These are phyloP conservation scores for Eupsilia transversa DNA, from an alignment of 2,888 invertebrate species.

Conservation along the genomic window DNA sequence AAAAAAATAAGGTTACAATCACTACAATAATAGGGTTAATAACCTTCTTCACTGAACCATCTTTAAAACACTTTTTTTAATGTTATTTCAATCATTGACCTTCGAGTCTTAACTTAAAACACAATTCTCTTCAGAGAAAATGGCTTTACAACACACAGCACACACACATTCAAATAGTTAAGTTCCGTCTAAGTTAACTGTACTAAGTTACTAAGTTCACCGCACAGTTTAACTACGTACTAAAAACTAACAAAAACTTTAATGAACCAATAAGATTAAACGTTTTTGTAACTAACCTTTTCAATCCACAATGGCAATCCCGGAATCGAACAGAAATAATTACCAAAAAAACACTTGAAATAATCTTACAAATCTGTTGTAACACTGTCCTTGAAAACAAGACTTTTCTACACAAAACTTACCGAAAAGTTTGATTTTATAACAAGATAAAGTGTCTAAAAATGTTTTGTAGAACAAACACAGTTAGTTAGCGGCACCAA, in stretches of 20 bases:
- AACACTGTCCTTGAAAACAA: conserved; percentile 82
- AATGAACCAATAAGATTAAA: conserved; percentile 43
- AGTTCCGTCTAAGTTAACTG: conserved; percentile 65
- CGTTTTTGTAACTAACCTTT: conserved; percentile 70
- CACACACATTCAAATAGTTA: conserved; percentile 48
- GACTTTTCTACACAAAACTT: conserved; percentile 74
- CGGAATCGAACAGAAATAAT: conserved; percentile 80
- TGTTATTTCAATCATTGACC: conserved; percentile 37
- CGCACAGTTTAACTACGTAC: conserved; percentile 40
- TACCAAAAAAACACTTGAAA: conserved; percentile 74
- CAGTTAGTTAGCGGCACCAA: conserved; percentile 78
- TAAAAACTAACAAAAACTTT: conserved; percentile 46
- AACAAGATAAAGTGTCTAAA: conserved; percentile 34
- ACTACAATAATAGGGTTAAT: conserved; percentile 41
- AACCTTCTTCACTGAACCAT: conserved; percentile 36
- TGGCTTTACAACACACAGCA: conserved; percentile 35
- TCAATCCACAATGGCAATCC: conserved; percentile 78
- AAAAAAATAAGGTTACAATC: conserved; percentile 48
- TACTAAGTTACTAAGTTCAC: conserved; percentile 62
- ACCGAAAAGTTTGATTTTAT: conserved; percentile 61
- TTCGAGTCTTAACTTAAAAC: conserved; percentile 46
- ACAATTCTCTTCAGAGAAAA: conserved; percentile 58
- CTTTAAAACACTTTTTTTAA: conserved; percentile 15
- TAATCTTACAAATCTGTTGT: conserved; percentile 76
- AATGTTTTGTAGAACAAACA: conserved; percentile 65